Evolutionary conservation across 2,113 vertebrate species (phyloP).

Genomic region (Pterocles gutturalis): DNA sequence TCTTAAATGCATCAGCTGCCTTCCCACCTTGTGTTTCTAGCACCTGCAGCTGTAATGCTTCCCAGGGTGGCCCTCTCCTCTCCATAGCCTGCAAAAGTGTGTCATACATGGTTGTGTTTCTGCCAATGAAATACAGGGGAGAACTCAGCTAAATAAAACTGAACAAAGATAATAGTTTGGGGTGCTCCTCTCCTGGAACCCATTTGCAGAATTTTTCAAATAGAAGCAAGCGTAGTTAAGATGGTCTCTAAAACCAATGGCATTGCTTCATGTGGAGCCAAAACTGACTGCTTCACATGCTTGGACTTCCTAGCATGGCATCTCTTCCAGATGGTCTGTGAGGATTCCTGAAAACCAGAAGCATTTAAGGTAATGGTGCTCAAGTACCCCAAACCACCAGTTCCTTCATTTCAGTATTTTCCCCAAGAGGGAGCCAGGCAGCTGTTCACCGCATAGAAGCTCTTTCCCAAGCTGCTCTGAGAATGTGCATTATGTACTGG

Average conservation of each 20-base stretch:
- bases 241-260: neutral
- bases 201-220: neutral
- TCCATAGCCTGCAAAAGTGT: neutral
- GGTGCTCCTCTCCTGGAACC: neutral
- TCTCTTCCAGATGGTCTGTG: neutral
- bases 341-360: constrained; percentile 14
- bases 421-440: constrained; percentile 49
- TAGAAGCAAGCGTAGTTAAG: neutral
- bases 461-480: neutral
- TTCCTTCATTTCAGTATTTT: neutral
- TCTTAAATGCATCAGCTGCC: neutral
- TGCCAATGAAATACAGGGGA: neutral
- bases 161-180: neutral
- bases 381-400: neutral
- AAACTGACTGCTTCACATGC: neutral
- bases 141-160: neutral
- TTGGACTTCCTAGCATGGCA: neutral
- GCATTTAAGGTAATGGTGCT: neutral
- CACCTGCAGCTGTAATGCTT: neutral
- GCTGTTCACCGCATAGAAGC: neutral
- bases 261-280: neutral
- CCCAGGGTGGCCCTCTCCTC: neutral
- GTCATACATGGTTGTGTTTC: neutral
- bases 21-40: neutral
- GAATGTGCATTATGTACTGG: neutral